Evolutionary conservation across 2,888 invertebrate genomes (phyloP), one percentile per base, ranked within the genome.

Genomic region (Eumacrocentrus americanus): DNA sequence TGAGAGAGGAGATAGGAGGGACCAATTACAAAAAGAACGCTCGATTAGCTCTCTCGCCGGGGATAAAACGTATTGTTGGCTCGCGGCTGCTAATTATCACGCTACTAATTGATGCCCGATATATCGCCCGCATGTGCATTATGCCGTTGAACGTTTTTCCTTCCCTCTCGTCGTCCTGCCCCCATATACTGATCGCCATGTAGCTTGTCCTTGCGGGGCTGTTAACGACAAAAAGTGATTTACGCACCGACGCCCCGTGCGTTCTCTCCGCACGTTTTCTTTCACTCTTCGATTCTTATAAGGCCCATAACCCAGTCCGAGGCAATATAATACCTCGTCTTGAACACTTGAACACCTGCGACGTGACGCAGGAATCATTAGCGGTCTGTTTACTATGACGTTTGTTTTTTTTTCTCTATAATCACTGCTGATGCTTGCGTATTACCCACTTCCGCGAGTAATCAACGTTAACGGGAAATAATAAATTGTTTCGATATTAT

Each of bases 181-280:
- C 11, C n/a, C 18, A 44, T 12, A 9, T 11, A 20, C n/a, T 44
- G 18, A 18, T 3, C 25, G 12, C 12, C 22, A 22, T 22, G 11
- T 22, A 11, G 1, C 40, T 12, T 23, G 9, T 14, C 25, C 20
- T 25, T 23, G 12, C 11, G 16, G 29, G 34, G 29, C 16, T 29
- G 22, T 52, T 38, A 60, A 48, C 23, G 35, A 60, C 60, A 58
- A 64, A 66, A 64, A 66, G 58, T 64, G 62, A 63, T 66, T 66
- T 60, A 62, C 56, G 58, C 47, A 56, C 38, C 50, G 42, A 58
- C 57, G 60, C 55, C 54, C 9, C n/a, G 20, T 44, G 40, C 40
- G 25, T 12, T 37, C 18, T 25, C 18, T 38, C 11, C 23, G 3
- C 23, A 37, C 22, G n/a, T 25, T 6, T 5, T 16, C 25, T 40